Evolutionary conservation across 2,888 invertebrate species (phyloP).

Genomic region (Acronicta leporina): DNA sequence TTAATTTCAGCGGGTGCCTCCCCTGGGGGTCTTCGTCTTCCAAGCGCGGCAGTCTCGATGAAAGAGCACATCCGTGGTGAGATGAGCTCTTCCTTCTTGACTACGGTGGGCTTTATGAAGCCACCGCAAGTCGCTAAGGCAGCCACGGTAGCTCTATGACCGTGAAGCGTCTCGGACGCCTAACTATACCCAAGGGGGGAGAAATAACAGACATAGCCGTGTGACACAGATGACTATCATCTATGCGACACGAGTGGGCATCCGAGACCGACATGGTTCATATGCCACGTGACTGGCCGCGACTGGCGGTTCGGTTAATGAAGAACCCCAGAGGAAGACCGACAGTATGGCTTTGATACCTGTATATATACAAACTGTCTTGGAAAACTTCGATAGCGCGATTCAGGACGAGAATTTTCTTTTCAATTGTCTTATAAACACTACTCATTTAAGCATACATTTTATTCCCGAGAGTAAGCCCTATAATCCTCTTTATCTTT

Average conservation of each 20-base stretch:
- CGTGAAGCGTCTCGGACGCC: conserved; percentile 14
- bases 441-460: not conserved
- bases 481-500: not conserved
- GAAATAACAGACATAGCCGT: not conserved
- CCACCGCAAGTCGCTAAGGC: conserved; percentile 18
- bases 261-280: conserved; percentile 10
- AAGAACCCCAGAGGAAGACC: conserved; percentile 29
- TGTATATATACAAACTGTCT: conserved; percentile 2
- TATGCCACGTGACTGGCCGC: conserved; percentile 14
- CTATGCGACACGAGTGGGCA: not conserved
- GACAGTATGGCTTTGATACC: not conserved
- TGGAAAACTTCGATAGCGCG: conserved; percentile 22
- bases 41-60: conserved; percentile 13
- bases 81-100: not conserved
- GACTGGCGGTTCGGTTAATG: conserved; percentile 22
- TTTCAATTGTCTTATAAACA: not conserved
- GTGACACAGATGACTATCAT: not conserved
- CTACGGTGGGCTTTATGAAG: conserved; percentile 12
- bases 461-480: not conserved
- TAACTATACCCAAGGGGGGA: conserved; percentile 20
- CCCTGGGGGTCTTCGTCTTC: conserved; percentile 26
- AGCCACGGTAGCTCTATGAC: conserved; percentile 5
- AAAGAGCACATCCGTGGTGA: conserved; percentile 12
- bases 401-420: conserved; percentile 10
- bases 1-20: conserved; percentile 20